Percentiles rank a stretch among this genome's conserved stretches.
phyloP scores from a whole-genome alignment of 1,140 invertebrate species.

The Dolichoris vasculosae region DNA sequence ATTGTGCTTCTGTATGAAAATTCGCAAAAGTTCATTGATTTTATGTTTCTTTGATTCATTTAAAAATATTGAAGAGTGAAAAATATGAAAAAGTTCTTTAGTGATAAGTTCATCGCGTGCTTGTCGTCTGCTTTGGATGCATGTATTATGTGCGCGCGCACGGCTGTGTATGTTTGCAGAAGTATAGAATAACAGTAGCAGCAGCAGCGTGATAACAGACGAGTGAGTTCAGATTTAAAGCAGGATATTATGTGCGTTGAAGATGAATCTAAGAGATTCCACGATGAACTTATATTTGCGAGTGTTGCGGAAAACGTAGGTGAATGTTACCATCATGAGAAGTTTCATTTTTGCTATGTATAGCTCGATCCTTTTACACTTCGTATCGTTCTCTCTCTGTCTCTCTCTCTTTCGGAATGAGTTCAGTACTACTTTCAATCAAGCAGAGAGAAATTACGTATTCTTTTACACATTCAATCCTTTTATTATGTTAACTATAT shows the following conservation, averaged over 20 bases:
- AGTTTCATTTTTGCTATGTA: neutral
- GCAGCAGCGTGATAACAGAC: neutral
- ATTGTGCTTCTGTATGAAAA: neutral
- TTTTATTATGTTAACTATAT: conserved; percentile 11
- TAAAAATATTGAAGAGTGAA: neutral
- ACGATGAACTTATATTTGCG: conserved; percentile 33
- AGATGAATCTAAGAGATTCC: conserved; percentile 19
- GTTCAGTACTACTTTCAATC: conserved; percentile 30
- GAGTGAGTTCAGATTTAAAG: neutral
- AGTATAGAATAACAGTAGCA: neutral
- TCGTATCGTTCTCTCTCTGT: neutral
- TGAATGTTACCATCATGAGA: neutral
- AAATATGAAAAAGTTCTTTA: no score
- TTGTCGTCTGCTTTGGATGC: neutral
- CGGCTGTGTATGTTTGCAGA: neutral
- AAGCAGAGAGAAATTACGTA: neutral
- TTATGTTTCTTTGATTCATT: conserved; percentile 13
- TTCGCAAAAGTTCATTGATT: neutral
- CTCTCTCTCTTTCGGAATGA: conserved; percentile 1
- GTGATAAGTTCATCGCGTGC: no score
- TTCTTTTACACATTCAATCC: neutral
- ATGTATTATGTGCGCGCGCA: neutral
- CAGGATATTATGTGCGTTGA: conserved; percentile 2
- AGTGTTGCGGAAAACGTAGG: conserved; percentile 30
- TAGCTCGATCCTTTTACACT: neutral